Evolutionary conservation across 2,888 invertebrate genomes (phyloP).

Genomic region (Calameuta filiformis): DNA sequence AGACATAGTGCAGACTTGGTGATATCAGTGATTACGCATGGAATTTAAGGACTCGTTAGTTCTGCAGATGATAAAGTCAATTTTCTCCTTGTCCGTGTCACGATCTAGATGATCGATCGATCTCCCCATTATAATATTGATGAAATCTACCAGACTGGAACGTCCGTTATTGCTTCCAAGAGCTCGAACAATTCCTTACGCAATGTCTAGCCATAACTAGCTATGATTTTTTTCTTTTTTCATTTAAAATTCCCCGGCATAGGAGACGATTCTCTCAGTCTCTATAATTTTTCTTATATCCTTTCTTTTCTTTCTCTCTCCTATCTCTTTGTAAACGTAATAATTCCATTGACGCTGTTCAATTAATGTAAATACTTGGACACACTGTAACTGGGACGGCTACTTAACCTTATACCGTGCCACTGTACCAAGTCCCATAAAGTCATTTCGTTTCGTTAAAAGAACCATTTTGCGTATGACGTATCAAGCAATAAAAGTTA

Average conservation of each 20-base stretch:
- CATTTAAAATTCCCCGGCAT: background rate
- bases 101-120: conserved; percentile 1
- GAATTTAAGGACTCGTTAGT: background rate
- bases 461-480: conserved; percentile 8
- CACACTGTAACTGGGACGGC: conserved; percentile 25
- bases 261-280: background rate
- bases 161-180: conserved; percentile 25
- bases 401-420: conserved; percentile 19
- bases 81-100: background rate
- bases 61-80: background rate
- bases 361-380: conserved; percentile 31
- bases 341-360: conserved; percentile 36
- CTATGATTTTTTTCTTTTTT: background rate
- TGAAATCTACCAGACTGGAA: conserved; percentile 39
- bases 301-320: background rate
- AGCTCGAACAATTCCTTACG: conserved; percentile 25
- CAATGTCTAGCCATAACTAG: conserved; percentile 16
- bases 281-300: background rate
- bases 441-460: conserved; percentile 7
- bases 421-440: background rate
- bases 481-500: conserved; percentile 1
- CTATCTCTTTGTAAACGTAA: background rate
- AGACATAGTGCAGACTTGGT: background rate
- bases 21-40: background rate
- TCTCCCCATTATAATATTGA: conserved; percentile 29